phyloP scores from a whole-genome alignment of 2,113 vertebrate genomes.

The Oxygymnocypris stewartii region DNA sequence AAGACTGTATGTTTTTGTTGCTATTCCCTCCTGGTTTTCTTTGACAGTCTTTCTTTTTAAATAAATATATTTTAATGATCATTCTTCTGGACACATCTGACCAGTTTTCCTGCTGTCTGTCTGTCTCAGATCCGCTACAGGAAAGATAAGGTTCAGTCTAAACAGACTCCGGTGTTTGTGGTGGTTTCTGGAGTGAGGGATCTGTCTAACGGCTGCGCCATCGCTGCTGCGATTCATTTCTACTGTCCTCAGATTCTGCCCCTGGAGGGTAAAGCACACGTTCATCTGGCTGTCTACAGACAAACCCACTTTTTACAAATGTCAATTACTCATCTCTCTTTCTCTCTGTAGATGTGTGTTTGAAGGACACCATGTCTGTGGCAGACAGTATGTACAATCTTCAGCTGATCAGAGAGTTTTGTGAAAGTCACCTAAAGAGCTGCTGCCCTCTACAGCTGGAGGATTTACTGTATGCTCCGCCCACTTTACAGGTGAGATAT shows the following conservation, averaged over 20 bases:
- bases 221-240: conserved; percentile 84
- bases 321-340: neutral
- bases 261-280: conserved; percentile 78
- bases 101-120: conserved; percentile 33
- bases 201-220: conserved; percentile 85
- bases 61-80: neutral
- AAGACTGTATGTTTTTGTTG: neutral
- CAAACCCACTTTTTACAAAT: neutral
- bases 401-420: conserved; percentile 85
- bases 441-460: conserved; percentile 84
- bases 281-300: neutral
- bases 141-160: conserved; percentile 86
- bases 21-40: neutral
- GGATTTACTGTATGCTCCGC: conserved; percentile 86
- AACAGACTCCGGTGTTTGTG: conserved; percentile 84
- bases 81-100: neutral
- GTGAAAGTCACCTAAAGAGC: conserved; percentile 74
- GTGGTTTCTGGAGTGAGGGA: conserved; percentile 82
- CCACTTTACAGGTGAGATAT: conserved; percentile 75
- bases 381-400: conserved; percentile 91
- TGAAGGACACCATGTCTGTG: conserved; percentile 93
- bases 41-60: neutral
- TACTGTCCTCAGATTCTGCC: conserved; percentile 84
- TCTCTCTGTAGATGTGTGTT: conserved; percentile 79
- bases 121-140: conserved; percentile 84